These are phyloP conservation scores for Octodon degus DNA, from an alignment of 2,113 vertebrate genomes.

Conservation along the genomic window DNA sequence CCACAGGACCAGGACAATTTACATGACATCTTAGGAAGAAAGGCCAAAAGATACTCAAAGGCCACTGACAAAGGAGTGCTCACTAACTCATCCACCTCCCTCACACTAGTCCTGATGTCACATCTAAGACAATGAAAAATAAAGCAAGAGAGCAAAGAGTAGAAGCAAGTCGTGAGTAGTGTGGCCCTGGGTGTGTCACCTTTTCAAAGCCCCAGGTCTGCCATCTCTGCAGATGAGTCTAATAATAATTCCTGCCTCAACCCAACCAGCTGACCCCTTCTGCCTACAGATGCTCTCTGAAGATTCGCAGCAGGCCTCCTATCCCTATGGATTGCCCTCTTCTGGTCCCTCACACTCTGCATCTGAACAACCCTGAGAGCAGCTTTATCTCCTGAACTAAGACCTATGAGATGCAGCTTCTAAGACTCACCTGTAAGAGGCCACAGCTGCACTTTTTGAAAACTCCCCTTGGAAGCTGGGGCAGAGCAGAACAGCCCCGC, in stretches of 20 bases:
- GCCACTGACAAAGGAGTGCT: neutral
- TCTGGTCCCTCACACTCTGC: neutral
- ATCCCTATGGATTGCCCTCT: neutral
- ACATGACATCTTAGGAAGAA: neutral
- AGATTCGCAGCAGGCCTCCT: neutral
- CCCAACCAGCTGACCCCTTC: neutral
- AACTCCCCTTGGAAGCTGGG: neutral
- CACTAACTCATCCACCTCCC: neutral
- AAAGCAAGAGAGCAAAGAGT: neutral
- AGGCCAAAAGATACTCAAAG: neutral
- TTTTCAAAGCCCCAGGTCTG: neutral
- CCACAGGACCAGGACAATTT: neutral
- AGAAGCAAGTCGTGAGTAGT: neutral
- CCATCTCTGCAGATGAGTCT: neutral
- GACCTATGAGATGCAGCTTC: neutral
- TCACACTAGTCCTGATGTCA: neutral
- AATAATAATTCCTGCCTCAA: neutral
- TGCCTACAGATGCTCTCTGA: neutral
- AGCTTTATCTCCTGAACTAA: neutral
- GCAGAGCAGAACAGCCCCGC: neutral
- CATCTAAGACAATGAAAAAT: slow-evolving; percentile 8
- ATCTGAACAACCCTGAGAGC: neutral
- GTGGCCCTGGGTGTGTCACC: neutral
- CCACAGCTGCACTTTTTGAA: neutral
- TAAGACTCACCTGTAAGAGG: neutral